A percentile compares a stretch with the other conserved stretches of the same genome.
Evolutionary conservation across 2,113 vertebrate species (phyloP).

Genomic region (Tyto alba): DNA sequence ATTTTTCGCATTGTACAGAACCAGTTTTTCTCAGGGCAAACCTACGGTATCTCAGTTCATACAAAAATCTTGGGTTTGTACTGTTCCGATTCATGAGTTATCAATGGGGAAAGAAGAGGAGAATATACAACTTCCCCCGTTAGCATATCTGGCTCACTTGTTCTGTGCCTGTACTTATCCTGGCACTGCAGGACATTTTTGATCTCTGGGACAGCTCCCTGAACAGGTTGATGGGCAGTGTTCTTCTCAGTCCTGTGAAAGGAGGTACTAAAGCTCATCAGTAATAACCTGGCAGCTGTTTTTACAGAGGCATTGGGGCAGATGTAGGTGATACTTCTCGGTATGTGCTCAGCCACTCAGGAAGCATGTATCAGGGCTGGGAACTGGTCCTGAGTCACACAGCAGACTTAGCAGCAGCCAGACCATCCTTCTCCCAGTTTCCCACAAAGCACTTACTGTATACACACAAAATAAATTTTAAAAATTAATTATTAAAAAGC

Average conservation of each 20-base stretch:
- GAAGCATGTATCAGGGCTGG: neutral
- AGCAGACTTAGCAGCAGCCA: neutral
- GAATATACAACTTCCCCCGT: neutral
- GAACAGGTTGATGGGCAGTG: neutral
- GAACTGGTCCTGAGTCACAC: neutral
- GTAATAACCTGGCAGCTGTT: neutral
- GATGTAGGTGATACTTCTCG: neutral
- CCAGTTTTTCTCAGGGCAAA: neutral
- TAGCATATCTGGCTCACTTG: neutral
- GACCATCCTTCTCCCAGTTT: neutral
- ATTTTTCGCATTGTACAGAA: neutral
- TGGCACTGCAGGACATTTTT: neutral
- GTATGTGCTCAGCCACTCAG: neutral
- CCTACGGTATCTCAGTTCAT: neutral
- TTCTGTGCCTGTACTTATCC: neutral
- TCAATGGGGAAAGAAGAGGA: neutral
- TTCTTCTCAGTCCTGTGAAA: neutral
- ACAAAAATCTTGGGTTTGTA: neutral
- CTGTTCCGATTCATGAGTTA: neutral
- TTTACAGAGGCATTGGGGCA: neutral
- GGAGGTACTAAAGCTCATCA: neutral
- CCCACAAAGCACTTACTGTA: constrained; percentile 1
- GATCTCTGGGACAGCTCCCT: neutral
- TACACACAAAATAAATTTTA: constrained; percentile 22
- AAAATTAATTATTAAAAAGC: constrained; percentile 58